Evolutionary conservation across 1,140 invertebrate genomes (phyloP).

Genomic region (Orussus abietinus): DNA sequence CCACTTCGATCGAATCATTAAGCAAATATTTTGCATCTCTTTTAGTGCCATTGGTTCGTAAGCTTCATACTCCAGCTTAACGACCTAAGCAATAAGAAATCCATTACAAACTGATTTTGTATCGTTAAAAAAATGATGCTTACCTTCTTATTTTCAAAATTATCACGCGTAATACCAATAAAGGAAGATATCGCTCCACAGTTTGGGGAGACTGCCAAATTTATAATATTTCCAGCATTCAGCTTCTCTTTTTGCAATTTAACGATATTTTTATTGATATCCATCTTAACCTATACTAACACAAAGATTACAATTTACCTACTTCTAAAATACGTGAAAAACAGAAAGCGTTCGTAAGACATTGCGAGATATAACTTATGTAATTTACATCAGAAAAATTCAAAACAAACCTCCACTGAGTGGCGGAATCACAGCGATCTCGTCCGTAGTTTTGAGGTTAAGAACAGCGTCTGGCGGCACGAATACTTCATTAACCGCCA

Average conservation of each 20-base stretch:
- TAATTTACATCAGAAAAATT: conserved; percentile 15
- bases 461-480: conserved; percentile 54
- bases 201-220: conserved; percentile 63
- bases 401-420: conserved; percentile 71
- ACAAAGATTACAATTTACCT: not conserved
- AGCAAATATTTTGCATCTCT: conserved; percentile 76
- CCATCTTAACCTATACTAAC: conserved; percentile 46
- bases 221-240: conserved; percentile 64
- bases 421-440: conserved; percentile 82
- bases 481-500: conserved; percentile 81
- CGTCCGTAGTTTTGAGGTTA: conserved; percentile 63
- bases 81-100: conserved; percentile 57
- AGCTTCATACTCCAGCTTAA: conserved; percentile 86
- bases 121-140: conserved; percentile 14
- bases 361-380: conserved; percentile 3
- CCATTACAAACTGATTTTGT: conserved; percentile 6
- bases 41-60: conserved; percentile 89
- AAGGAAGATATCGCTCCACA: conserved; percentile 89
- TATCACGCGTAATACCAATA: conserved; percentile 87
- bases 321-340: not conserved
- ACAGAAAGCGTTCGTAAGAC: too few species aligned
- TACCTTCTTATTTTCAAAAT: conserved; percentile 81
- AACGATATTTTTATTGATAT: conserved; percentile 46
- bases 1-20: conserved; percentile 68
- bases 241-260: conserved; percentile 68